Evolutionary conservation across 2,113 vertebrate genomes (phyloP).

Genomic region (Pelmatolapia mariae): DNA sequence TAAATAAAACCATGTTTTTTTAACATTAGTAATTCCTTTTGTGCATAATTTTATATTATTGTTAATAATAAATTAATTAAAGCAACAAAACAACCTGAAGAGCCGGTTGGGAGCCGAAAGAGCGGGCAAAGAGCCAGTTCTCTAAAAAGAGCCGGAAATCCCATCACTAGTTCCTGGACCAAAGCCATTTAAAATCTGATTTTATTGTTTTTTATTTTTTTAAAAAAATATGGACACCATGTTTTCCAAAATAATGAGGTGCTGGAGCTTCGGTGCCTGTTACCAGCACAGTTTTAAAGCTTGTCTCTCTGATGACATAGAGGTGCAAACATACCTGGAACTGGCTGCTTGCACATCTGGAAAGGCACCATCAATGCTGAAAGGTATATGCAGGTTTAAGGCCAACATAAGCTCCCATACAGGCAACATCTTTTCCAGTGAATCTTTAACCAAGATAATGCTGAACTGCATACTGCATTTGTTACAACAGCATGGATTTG

Average conservation of each 20-base stretch:
- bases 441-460: background rate
- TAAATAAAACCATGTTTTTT: no score
- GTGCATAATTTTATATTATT: no score
- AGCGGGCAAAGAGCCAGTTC: no score
- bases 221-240: background rate
- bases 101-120: no score
- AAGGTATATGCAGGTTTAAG: background rate
- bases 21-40: no score
- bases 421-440: background rate
- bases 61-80: no score
- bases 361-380: background rate
- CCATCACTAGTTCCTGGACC: background rate
- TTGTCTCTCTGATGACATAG: background rate
- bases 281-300: background rate
- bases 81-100: no score
- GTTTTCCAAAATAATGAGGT: background rate
- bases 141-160: no score
- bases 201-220: background rate
- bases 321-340: background rate
- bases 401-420: background rate
- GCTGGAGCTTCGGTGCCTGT: background rate
- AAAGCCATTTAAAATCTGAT: background rate
- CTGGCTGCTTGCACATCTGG: background rate
- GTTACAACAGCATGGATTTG: background rate
- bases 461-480: background rate